phyloP scores from a whole-genome alignment of 2,888 invertebrate genomes.

The Pandemis heparana region DNA sequence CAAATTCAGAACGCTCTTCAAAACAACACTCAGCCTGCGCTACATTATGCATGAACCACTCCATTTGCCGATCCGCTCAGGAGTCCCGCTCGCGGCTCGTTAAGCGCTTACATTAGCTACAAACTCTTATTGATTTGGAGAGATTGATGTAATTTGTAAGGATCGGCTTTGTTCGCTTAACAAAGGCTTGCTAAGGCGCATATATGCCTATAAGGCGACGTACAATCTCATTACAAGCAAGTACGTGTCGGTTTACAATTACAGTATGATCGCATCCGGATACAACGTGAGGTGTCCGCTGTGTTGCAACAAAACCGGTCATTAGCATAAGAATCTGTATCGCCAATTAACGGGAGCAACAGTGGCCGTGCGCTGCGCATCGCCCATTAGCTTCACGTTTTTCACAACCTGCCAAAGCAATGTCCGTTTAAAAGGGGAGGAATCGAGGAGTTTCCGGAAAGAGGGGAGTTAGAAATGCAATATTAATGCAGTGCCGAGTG shows the following conservation, averaged over 20 bases:
- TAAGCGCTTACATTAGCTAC: slow-evolving; percentile 85
- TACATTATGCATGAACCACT: slow-evolving; percentile 86
- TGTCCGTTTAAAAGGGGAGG: slow-evolving; percentile 60
- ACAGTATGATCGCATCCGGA: not conserved
- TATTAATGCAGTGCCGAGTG: slow-evolving; percentile 86
- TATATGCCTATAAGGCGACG: slow-evolving; percentile 15
- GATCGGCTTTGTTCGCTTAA: slow-evolving; percentile 47
- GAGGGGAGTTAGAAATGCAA: slow-evolving; percentile 84
- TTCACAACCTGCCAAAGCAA: slow-evolving; percentile 59
- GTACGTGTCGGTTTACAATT: slow-evolving; percentile 5
- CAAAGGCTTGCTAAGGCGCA: slow-evolving; percentile 18
- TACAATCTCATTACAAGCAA: slow-evolving; percentile 5
- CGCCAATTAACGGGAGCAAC: slow-evolving; percentile 36
- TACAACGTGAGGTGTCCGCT: not conserved
- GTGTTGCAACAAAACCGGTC: slow-evolving; percentile 4
- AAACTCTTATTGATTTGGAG: slow-evolving; percentile 83
- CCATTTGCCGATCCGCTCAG: slow-evolving; percentile 85
- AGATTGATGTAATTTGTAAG: slow-evolving; percentile 77
- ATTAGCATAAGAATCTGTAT: slow-evolving; percentile 31
- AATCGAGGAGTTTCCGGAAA: slow-evolving; percentile 52
- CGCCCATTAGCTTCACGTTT: slow-evolving; percentile 57
- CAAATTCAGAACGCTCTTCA: slow-evolving; percentile 85
- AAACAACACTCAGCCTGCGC: slow-evolving; percentile 83
- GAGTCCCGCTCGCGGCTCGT: slow-evolving; percentile 83
- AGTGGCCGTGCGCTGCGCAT: slow-evolving; percentile 32